Percentiles rank a stretch among this genome's conserved stretches.
These are phyloP conservation scores for Drosophila atroscutellata DNA, from an alignment of 2,888 invertebrate genomes.

Conservation along the genomic window DNA sequence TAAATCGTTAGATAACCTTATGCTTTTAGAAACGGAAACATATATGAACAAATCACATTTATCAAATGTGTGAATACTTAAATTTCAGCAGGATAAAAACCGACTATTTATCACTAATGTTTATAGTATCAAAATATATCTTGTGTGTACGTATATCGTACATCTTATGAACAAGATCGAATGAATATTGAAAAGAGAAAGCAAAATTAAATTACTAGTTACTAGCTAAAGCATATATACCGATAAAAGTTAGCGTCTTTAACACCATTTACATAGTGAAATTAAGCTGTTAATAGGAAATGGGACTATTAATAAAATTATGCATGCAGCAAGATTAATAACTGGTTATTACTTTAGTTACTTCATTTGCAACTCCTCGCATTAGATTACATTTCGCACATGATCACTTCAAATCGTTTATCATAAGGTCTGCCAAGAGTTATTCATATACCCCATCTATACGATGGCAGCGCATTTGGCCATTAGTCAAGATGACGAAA, in stretches of 20 bases:
- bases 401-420: not conserved
- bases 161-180: too few species aligned
- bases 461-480: conserved; percentile 24
- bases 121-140: not conserved
- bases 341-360: not conserved
- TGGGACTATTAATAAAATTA: not conserved
- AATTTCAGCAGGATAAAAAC: not conserved
- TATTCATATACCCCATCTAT: conserved; percentile 8
- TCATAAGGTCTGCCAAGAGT: not conserved
- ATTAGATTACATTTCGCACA: not conserved
- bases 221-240: too few species aligned
- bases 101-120: not conserved
- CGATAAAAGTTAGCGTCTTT: not conserved
- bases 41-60: not conserved
- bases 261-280: not conserved
- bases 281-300: not conserved
- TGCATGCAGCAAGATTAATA: not conserved
- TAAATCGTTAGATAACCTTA: not conserved
- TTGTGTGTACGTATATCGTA: too few species aligned
- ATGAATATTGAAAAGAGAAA: not conserved
- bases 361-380: not conserved
- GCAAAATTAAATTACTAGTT: too few species aligned
- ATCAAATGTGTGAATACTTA: not conserved
- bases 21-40: not conserved
- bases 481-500: conserved; percentile 46